Base-by-base conservation (phyloP, 2,888 invertebrate species). In the Atherix ibis region DNA sequence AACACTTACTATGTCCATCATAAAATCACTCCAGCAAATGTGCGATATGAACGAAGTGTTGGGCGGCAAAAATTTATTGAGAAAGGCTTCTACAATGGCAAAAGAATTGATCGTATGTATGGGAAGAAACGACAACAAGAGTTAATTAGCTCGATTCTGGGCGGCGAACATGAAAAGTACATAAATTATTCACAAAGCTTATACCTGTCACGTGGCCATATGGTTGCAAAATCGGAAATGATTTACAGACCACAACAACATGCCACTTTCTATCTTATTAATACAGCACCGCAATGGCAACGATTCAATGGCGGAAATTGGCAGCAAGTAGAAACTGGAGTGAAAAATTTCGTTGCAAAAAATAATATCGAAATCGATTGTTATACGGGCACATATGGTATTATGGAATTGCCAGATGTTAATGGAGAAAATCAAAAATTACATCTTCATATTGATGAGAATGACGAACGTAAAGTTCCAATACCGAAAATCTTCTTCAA, bases 401-500 rank as follows among this genome's bases (percentile, higher is more conserved):
- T 68, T 2, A 57, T 67, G 25, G 67, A 64, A 2, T 49, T 74
- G 36, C 59, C 62, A 3, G 65, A 73, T 46, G 53, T 46, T 3
- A 41, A 54, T 13, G 59, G 58, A 2, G 50, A 52, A 5, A 45
- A 54, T 27, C 55, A 54, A 1, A 51, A 54, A 1, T 37, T 67
- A 12, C 62, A 58, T 37, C 48, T 66, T 35, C 42, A 54, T 15
- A 47, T 48, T 18, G 54, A 60, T 34, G 46, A 32, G 9, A 52
- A 54, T 24, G 47, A 53, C 17, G 52, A 54, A 5, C 56, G 50
- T n/a, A 51, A 55, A 33, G 50, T 72, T 31, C 69, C 71, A 0
- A 66, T 71, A 6, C 72, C 72, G 2, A 60, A 58, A 44, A 37
- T 69, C n/a, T 69, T 60, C 40, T 75, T 69, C 65, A 72, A 71